phyloP scores from a whole-genome alignment of 2,797 vertebrate genomes.

The Lithobates sylvaticus region DNA sequence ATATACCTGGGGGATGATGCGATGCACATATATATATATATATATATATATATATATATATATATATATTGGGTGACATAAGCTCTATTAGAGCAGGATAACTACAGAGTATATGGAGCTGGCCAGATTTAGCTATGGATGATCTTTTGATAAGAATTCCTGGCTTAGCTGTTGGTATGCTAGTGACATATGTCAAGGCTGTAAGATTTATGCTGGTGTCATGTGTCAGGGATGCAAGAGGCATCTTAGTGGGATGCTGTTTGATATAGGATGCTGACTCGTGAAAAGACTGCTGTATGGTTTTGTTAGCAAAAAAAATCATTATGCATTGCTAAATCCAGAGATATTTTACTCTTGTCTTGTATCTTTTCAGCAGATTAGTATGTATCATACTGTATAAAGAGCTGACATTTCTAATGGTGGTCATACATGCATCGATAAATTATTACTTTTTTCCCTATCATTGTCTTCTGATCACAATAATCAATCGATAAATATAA shows the following conservation, averaged over 20 bases:
- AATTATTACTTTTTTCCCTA: no score
- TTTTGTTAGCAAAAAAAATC: not conserved
- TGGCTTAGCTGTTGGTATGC: not conserved
- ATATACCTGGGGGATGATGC: no score
- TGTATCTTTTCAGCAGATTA: no score
- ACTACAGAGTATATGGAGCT: not conserved
- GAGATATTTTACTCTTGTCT: no score
- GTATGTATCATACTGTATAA: not conserved
- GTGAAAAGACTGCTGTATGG: constrained; percentile 24
- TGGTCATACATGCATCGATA: no score
- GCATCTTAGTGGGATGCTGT: constrained; percentile 2
- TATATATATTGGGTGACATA: not conserved
- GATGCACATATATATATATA: no score
- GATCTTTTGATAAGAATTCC: not conserved
- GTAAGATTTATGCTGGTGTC: constrained; percentile 15
- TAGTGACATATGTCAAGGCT: constrained; percentile 9
- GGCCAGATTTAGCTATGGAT: not conserved
- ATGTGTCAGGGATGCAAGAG: not conserved
- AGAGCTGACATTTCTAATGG: not conserved
- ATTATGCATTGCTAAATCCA: no score
- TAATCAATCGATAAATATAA: no score
- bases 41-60: not conserved
- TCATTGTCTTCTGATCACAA: no score
- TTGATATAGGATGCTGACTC: constrained; percentile 32
- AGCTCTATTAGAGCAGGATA: no score